Evolutionary conservation across 2,797 vertebrate genomes (phyloP).

Genomic region (Meriones psammophilus): DNA sequence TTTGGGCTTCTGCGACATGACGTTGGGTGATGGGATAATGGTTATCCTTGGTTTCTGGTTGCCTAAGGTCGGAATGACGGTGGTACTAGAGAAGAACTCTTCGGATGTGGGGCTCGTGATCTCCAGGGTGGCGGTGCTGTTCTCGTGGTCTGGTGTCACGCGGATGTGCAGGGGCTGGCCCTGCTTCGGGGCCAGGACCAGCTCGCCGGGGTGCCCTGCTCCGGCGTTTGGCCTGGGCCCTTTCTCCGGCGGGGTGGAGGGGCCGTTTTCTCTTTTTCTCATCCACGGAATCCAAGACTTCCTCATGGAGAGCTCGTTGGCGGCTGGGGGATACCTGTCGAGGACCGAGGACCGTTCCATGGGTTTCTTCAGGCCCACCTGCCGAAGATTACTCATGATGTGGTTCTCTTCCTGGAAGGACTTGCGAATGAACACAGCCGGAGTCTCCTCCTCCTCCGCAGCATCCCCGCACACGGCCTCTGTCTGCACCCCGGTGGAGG

Average conservation of each 20-base stretch:
- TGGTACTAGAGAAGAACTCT: constrained; percentile 97
- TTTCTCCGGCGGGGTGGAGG: constrained; percentile 89
- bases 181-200: constrained; percentile 92
- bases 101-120: constrained; percentile 95
- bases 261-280: constrained; percentile 92
- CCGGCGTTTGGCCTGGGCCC: constrained; percentile 88
- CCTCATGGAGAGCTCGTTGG: constrained; percentile 90
- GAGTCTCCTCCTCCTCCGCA: constrained; percentile 94
- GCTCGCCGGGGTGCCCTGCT: constrained; percentile 86
- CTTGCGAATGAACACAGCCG: constrained; percentile 96
- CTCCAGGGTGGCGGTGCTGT: constrained; percentile 96
- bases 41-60: constrained; percentile 96
- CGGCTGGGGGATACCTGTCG: constrained; percentile 95
- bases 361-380: constrained; percentile 92
- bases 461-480: constrained; percentile 88
- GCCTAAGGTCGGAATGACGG: constrained; percentile 97
- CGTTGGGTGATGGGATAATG: constrained; percentile 94
- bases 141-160: constrained; percentile 94
- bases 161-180: constrained; percentile 96
- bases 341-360: constrained; percentile 91
- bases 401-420: constrained; percentile 98
- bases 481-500: constrained; percentile 95
- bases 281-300: constrained; percentile 96
- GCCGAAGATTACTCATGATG: constrained; percentile 96
- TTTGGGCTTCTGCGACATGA: constrained; percentile 89